Evolutionary conservation across 2,888 invertebrate genomes (phyloP).

Genomic region (Epinotia brunnichana): DNA sequence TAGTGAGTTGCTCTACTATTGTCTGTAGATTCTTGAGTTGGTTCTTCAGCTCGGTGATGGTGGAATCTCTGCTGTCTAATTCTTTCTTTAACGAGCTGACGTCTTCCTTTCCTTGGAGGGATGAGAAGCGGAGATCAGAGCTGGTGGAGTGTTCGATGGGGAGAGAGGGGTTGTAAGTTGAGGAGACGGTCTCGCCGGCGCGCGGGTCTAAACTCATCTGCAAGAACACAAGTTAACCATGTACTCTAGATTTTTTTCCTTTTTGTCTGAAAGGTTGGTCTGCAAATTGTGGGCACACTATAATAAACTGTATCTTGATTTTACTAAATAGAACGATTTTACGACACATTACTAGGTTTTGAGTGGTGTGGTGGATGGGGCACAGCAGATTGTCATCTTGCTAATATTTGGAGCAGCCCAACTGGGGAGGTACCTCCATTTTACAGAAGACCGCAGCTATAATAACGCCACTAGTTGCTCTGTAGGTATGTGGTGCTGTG

Average conservation of each 20-base stretch:
- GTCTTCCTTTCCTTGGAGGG: conserved; percentile 58
- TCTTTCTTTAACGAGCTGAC: conserved; percentile 78
- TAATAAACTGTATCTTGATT: neutral
- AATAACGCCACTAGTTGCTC: no score
- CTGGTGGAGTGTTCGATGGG: conserved; percentile 61
- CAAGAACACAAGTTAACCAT: conserved; percentile 57
- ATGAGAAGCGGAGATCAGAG: conserved; percentile 50
- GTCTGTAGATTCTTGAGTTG: conserved; percentile 86
- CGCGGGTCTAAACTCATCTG: conserved; percentile 59
- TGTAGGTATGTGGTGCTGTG: no score
- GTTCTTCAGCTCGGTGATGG: conserved; percentile 85
- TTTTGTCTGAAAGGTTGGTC: neutral
- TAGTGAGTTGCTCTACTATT: conserved; percentile 89
- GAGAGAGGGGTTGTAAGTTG: conserved; percentile 72
- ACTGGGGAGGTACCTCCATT: no score
- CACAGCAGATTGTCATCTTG: no score
- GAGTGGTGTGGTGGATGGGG: no score
- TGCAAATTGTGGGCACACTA: neutral
- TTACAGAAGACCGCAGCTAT: no score
- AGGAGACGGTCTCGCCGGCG: conserved; percentile 71
- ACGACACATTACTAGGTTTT: no score
- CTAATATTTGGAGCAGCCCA: no score
- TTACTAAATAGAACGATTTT: no score
- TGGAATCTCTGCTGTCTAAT: conserved; percentile 85
- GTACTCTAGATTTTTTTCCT: conserved; percentile 40